Conservation (phyloP, 2,888 invertebrate genomes). For the Hydraecia micacea region DNA sequence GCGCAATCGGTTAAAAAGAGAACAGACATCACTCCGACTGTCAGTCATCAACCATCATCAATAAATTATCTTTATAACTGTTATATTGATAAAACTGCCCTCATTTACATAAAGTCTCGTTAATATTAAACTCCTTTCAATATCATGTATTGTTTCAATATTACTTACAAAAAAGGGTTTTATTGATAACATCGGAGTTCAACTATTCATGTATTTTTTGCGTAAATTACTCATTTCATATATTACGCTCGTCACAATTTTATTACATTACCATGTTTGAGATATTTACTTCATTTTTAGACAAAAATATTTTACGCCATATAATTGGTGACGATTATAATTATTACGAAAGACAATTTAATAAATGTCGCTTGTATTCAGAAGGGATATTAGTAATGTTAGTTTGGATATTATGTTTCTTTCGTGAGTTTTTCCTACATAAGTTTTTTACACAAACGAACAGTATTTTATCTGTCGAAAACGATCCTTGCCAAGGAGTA, state of each 20-base stretch:
- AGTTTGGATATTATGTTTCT: slow-evolving; percentile 31
- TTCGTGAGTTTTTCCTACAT: slow-evolving; percentile 53
- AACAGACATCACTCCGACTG: slow-evolving; percentile 19
- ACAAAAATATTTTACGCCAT: slow-evolving; percentile 46
- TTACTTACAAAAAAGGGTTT: background rate
- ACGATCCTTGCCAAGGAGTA: no score
- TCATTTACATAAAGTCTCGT: slow-evolving; percentile 17
- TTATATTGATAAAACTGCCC: background rate
- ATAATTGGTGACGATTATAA: slow-evolving; percentile 42
- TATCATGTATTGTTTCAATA: background rate
- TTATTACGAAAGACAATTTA: slow-evolving; percentile 44
- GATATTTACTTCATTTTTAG: slow-evolving; percentile 37
- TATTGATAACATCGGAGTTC: background rate
- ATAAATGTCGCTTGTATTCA: slow-evolving; percentile 34
- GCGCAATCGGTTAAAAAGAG: background rate
- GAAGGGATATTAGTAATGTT: slow-evolving; percentile 40
- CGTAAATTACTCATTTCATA: background rate
- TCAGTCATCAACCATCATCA: background rate
- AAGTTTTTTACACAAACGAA: background rate
- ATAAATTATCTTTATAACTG: background rate
- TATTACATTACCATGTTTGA: slow-evolving; percentile 24
- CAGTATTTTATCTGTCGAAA: slow-evolving; percentile 17
- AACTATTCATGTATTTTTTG: background rate
- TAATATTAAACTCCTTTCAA: background rate
- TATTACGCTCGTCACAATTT: slow-evolving; percentile 25